Evolutionary conservation across 2,113 vertebrate species (phyloP).

Genomic region (Regulus satrapa): DNA sequence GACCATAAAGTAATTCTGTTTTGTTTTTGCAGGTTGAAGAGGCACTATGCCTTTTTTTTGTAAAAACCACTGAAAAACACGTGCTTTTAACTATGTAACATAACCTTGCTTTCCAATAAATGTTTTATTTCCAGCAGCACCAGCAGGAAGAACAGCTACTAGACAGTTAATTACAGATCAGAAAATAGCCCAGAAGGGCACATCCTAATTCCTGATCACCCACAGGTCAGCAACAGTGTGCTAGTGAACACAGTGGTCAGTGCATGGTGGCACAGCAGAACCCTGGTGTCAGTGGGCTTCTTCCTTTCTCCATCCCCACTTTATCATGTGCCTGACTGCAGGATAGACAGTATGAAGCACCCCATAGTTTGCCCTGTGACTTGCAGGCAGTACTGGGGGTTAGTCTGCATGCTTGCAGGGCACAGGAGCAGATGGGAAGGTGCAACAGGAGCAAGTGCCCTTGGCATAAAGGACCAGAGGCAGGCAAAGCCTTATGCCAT

Average conservation of each 20-base stretch:
- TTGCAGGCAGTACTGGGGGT: neutral
- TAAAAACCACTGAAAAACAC: neutral
- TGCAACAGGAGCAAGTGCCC: neutral
- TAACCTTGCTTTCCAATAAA: constrained; percentile 1
- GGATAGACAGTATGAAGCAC: neutral
- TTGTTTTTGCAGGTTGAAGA: neutral
- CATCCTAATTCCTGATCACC: neutral
- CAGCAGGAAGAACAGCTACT: neutral
- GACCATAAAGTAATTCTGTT: neutral
- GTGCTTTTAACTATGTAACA: neutral
- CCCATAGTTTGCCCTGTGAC: rapidly evolving
- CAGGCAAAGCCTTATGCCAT: neutral
- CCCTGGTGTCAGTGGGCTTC: neutral
- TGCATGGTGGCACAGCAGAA: neutral
- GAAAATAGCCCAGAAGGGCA: neutral
- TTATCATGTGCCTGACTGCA: rapidly evolving
- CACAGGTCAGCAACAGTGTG: neutral
- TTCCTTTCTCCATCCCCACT: neutral
- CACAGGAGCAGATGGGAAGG: rapidly evolving
- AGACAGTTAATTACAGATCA: neutral
- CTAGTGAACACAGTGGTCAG: neutral
- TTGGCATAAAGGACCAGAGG: neutral
- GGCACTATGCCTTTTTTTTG: neutral
- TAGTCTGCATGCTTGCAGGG: neutral
- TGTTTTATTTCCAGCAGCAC: neutral